phyloP scores from a whole-genome alignment of 2,797 vertebrate genomes.

The Paguma larvata region DNA sequence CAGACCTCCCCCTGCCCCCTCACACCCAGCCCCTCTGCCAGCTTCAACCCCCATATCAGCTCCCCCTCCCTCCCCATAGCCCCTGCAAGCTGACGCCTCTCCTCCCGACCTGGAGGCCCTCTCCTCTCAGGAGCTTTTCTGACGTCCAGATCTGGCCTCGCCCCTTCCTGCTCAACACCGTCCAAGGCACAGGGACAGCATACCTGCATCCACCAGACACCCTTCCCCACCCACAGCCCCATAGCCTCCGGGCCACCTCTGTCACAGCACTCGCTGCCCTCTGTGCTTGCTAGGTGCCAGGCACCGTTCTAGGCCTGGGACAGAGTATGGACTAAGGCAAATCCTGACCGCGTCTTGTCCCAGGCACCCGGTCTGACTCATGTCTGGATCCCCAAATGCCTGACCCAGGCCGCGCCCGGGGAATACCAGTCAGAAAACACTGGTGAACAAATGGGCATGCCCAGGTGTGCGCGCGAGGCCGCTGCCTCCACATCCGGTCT shows the following conservation, averaged over 20 bases:
- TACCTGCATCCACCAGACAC: neutral
- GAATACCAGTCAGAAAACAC: neutral
- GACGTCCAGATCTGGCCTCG: neutral
- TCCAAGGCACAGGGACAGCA: neutral
- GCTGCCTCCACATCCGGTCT: neutral
- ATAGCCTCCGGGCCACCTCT: neutral
- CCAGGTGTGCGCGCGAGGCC: fast-evolving
- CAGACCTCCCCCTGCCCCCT: neutral
- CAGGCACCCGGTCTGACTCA: neutral
- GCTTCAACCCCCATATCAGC: neutral
- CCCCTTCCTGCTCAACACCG: neutral
- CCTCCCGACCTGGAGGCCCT: neutral
- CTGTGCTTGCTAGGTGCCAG: neutral
- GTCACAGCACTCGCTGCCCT: neutral
- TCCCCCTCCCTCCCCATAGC: neutral
- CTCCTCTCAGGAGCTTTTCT: neutral
- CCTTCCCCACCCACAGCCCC: neutral
- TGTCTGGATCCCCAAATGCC: neutral
- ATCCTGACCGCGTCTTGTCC: neutral
- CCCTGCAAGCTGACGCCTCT: neutral
- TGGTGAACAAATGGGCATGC: neutral
- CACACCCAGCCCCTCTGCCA: neutral
- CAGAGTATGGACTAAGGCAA: neutral
- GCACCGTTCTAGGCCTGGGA: neutral
- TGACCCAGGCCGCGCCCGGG: neutral